These are phyloP conservation scores for Oedothorax gibbosus DNA, from an alignment of 1,140 invertebrate species.

Conservation along the genomic window DNA sequence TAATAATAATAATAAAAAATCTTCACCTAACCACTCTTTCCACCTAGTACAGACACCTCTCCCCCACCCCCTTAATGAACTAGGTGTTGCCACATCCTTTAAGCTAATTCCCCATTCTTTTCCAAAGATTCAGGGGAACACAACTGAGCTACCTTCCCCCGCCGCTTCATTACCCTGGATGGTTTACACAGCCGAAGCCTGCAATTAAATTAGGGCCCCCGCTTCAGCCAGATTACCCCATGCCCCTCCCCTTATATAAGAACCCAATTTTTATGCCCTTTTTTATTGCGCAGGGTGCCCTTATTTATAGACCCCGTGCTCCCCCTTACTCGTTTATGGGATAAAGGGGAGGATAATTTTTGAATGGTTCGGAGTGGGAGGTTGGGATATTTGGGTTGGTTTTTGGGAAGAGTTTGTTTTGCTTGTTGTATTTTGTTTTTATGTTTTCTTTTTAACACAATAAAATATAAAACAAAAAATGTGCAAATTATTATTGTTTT, in stretches of 20 bases:
- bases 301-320: slow-evolving; percentile 41
- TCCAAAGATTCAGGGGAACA: background rate
- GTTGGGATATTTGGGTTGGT: background rate
- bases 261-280: slow-evolving; percentile 43
- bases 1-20: no score
- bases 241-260: background rate
- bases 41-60: no score
- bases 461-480: no score
- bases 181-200: slow-evolving; percentile 38
- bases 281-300: slow-evolving; percentile 40
- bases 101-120: slow-evolving; percentile 8
- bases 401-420: no score
- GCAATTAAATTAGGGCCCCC: slow-evolving; percentile 49
- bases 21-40: no score
- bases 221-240: slow-evolving; percentile 5
- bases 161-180: slow-evolving; percentile 40
- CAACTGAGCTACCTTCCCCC: background rate
- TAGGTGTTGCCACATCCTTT: slow-evolving; percentile 27
- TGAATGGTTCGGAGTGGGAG: slow-evolving; percentile 14
- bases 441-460: no score
- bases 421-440: no score
- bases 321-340: slow-evolving; percentile 35
- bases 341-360: slow-evolving; percentile 50
- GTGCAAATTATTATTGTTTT: no score
- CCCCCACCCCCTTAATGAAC: slow-evolving; percentile 5